phyloP scores from a whole-genome alignment of 2,888 invertebrate genomes.

The Listrodromus nycthemerus region DNA sequence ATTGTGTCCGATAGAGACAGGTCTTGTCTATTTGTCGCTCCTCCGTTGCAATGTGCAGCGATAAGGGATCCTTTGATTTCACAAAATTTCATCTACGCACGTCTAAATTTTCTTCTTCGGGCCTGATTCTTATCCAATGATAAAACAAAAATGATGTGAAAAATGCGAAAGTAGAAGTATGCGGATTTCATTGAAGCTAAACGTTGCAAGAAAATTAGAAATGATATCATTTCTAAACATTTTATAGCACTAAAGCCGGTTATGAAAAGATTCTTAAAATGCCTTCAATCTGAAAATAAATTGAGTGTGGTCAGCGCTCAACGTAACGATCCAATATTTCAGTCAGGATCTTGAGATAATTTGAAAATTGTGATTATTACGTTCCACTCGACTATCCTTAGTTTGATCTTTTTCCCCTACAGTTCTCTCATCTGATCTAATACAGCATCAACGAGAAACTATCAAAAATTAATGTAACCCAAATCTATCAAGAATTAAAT shows the following conservation, averaged over 20 bases:
- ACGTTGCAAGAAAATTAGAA: not conserved
- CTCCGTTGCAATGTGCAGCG: not conserved
- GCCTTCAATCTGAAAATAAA: not conserved
- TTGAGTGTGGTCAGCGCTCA: too few relatives aligned
- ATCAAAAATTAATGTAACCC: too few relatives aligned
- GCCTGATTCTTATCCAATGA: not conserved
- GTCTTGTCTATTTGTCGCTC: not conserved
- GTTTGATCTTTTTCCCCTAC: conserved; percentile 3
- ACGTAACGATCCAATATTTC: not conserved
- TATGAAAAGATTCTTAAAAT: not conserved
- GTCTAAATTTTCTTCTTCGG: not conserved
- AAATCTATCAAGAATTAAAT: not conserved
- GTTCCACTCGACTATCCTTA: not conserved
- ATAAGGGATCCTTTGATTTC: not conserved
- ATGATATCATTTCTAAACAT: not conserved
- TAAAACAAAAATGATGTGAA: not conserved
- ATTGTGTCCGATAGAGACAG: not conserved
- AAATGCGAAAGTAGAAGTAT: not conserved
- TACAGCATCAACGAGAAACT: not conserved
- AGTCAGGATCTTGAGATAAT: not conserved
- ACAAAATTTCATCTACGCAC: not conserved
- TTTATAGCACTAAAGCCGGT: not conserved
- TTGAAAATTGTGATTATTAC: not conserved
- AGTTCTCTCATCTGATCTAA: conserved; percentile 8
- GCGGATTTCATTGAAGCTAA: not conserved